Conservation (phyloP, 2,888 invertebrate genomes). For the Heteropelma amictum region DNA sequence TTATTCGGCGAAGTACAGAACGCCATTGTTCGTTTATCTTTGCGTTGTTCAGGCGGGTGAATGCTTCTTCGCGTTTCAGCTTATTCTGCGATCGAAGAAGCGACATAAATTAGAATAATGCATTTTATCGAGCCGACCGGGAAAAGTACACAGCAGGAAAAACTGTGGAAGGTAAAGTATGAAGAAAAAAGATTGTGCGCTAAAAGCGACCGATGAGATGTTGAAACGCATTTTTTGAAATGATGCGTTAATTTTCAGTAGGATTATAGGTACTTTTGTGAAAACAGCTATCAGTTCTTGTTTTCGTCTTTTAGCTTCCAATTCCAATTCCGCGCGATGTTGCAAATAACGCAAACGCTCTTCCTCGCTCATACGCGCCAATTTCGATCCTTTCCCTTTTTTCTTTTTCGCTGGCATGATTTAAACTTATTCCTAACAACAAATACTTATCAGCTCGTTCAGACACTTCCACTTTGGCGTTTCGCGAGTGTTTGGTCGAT, state of each 20-base stretch:
- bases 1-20: constrained; percentile 85
- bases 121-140: background rate
- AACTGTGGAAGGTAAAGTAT: too few species aligned
- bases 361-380: constrained; percentile 92
- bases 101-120: constrained; percentile 5
- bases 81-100: constrained; percentile 84
- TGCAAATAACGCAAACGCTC: constrained; percentile 89
- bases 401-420: constrained; percentile 80
- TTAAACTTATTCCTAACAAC: background rate
- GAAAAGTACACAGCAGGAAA: too few species aligned
- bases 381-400: constrained; percentile 86
- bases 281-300: constrained; percentile 89
- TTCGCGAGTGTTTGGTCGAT: constrained; percentile 17
- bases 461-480: background rate
- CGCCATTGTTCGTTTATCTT: constrained; percentile 94
- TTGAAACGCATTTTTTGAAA: background rate
- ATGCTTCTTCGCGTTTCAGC: constrained; percentile 89
- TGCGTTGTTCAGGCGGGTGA: constrained; percentile 87
- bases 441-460: background rate
- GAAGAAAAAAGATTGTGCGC: too few species aligned
- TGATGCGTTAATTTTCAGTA: background rate
- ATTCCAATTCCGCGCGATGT: constrained; percentile 89
- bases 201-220: too few species aligned
- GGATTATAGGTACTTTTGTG: constrained; percentile 83
- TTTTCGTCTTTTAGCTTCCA: constrained; percentile 88